These are phyloP conservation scores for Hoplostethus atlanticus DNA, from an alignment of 2,797 vertebrate species.

Conservation along the genomic window DNA sequence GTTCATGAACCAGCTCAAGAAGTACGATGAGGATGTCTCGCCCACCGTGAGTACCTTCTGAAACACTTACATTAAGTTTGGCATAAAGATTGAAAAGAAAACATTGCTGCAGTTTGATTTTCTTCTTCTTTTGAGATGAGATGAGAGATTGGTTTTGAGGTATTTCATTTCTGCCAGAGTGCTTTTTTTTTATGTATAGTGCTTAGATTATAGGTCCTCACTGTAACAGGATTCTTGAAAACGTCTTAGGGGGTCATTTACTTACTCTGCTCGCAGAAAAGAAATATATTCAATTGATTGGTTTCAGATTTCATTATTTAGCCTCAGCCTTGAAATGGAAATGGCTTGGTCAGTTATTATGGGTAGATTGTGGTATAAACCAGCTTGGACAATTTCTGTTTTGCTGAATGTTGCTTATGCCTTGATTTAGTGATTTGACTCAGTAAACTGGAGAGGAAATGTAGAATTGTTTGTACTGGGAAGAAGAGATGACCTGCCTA, in stretches of 20 bases:
- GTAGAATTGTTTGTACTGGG: conserved; percentile 7
- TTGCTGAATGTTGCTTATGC: neutral
- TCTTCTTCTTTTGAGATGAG: no score
- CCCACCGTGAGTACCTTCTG: conserved; percentile 85
- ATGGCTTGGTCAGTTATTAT: neutral
- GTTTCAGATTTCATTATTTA: conserved; percentile 7
- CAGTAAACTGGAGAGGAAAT: neutral
- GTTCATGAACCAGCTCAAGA: conserved; percentile 98
- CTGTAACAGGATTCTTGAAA: neutral
- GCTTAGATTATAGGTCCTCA: neutral
- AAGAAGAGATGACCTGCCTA: conserved; percentile 9
- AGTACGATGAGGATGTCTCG: conserved; percentile 95
- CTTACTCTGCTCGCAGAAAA: neutral
- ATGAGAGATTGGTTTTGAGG: neutral
- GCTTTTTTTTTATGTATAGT: neutral
- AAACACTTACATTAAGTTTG: neutral
- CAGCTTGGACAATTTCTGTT: neutral
- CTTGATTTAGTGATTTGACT: neutral
- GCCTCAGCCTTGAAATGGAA: conserved; percentile 1
- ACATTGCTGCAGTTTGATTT: neutral
- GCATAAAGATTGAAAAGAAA: no score
- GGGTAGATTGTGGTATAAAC: neutral
- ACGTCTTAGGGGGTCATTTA: neutral
- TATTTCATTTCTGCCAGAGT: neutral
- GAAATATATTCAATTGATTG: neutral